Percentiles rank a stretch among this genome's conserved stretches.
Evolutionary conservation across 2,888 invertebrate species (phyloP).

Genomic region (Tanytarsus gracilentus): DNA sequence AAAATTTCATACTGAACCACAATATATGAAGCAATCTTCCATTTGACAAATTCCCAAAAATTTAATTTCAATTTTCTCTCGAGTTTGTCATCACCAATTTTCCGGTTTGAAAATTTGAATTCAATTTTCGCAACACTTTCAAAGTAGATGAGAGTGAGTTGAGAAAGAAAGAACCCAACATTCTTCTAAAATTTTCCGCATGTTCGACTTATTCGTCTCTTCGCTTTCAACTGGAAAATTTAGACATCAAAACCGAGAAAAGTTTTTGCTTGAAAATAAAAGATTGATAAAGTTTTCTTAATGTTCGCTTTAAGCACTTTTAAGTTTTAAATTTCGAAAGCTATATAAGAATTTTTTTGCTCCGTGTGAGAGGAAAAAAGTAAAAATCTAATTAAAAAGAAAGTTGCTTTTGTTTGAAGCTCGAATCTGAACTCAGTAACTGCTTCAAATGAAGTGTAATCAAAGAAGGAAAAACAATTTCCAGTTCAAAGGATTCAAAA

Average conservation of each 20-base stretch:
- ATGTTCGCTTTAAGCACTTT: background rate
- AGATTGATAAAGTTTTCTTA: conserved; percentile 27
- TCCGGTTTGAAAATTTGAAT: background rate
- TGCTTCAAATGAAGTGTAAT: conserved; percentile 24
- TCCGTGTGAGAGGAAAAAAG: background rate
- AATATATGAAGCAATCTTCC: no score
- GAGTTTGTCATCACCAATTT: no score
- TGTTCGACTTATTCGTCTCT: conserved; percentile 24
- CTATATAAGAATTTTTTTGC: background rate
- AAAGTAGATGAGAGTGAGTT: background rate
- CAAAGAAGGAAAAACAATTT: conserved; percentile 25
- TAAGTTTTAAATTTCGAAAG: background rate
- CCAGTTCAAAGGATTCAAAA: conserved; percentile 25
- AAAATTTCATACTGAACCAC: background rate
- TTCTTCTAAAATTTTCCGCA: conserved; percentile 27
- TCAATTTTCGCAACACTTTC: conserved; percentile 7
- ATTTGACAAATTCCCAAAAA: background rate
- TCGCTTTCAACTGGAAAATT: conserved; percentile 27
- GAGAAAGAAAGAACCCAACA: conserved; percentile 21
- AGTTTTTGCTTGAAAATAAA: conserved; percentile 6
- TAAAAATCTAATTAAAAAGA: background rate
- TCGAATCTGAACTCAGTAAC: no score
- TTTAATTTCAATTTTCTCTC: background rate
- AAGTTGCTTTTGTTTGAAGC: background rate
- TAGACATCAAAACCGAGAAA: conserved; percentile 24